These are phyloP conservation scores for Pygathrix nemaeus DNA, from an alignment of 2,113 vertebrate genomes.

Conservation along the genomic window DNA sequence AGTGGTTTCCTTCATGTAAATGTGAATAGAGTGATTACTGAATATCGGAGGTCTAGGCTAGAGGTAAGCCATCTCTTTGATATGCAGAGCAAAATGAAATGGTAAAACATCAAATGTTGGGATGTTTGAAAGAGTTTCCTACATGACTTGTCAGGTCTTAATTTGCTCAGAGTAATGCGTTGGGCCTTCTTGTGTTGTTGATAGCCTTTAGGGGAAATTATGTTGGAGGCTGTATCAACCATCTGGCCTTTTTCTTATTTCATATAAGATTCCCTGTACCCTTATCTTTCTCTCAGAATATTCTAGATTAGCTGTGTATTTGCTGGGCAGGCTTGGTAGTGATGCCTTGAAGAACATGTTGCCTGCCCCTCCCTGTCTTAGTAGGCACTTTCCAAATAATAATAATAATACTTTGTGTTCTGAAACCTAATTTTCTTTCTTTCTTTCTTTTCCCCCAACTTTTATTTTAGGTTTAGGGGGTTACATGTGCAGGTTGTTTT, in stretches of 20 bases:
- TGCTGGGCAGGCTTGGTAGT: background rate
- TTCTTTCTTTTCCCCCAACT: background rate
- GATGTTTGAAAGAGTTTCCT: constrained; percentile 56
- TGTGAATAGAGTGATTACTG: constrained; percentile 53
- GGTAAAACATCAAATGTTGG: constrained; percentile 58
- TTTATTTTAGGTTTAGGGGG: too few relatives aligned
- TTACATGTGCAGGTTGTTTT: too few relatives aligned
- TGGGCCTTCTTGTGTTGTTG: background rate
- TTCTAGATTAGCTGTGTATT: background rate
- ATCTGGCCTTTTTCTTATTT: background rate
- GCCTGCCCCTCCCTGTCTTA: background rate
- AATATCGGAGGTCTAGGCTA: constrained; percentile 63
- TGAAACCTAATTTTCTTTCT: constrained; percentile 27
- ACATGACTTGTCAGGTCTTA: constrained; percentile 34
- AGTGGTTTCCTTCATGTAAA: constrained; percentile 39
- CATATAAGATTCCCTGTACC: background rate
- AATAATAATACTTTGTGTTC: background rate
- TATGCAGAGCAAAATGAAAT: constrained; percentile 64
- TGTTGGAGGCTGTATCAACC: background rate
- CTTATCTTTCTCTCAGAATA: background rate
- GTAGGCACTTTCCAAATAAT: constrained; percentile 4
- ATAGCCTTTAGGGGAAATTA: background rate
- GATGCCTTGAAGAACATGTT: background rate
- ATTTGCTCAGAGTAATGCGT: background rate
- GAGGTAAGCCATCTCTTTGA: constrained; percentile 55